Percentiles rank a stretch among this genome's conserved stretches.
These are phyloP conservation scores for Rhegmatorhina hoffmannsi DNA, from an alignment of 2,113 vertebrate species.

Conservation along the genomic window DNA sequence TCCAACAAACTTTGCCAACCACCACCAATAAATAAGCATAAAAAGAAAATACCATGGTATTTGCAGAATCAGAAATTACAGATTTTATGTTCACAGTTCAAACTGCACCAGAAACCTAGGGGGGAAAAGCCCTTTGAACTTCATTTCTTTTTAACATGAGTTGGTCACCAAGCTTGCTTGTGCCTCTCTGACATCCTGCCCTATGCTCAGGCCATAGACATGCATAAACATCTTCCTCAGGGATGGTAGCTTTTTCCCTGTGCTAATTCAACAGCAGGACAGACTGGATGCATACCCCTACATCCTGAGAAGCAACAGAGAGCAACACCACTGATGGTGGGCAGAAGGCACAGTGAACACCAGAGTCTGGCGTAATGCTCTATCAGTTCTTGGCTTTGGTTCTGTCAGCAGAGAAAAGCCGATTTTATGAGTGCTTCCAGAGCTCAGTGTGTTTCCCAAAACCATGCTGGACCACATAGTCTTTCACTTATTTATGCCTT, in stretches of 20 bases:
- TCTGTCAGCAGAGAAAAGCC: background rate
- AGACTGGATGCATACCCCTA: accelerated
- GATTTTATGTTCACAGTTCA: background rate
- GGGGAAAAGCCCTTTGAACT: background rate
- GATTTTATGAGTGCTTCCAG: background rate
- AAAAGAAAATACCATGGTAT: background rate
- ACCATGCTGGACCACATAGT: background rate
- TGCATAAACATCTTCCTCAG: background rate
- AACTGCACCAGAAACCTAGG: background rate
- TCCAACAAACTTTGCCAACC: background rate
- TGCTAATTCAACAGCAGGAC: background rate
- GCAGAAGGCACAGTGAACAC: background rate
- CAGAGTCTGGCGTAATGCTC: background rate
- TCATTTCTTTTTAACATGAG: background rate
- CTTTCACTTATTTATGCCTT: background rate
- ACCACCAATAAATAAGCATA: background rate
- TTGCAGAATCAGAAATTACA: background rate
- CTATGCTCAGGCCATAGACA: background rate
- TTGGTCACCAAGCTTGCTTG: background rate
- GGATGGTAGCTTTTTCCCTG: background rate
- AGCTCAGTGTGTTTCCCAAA: background rate
- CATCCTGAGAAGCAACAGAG: background rate
- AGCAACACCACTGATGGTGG: background rate
- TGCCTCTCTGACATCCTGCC: background rate
- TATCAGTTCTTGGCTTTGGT: background rate